A percentile compares a stretch with the other conserved stretches of the same genome.
Evolutionary conservation across 37 sponge, comb jelly and placozoan species (phyloP).

Genomic region (Ianthella basta): DNA sequence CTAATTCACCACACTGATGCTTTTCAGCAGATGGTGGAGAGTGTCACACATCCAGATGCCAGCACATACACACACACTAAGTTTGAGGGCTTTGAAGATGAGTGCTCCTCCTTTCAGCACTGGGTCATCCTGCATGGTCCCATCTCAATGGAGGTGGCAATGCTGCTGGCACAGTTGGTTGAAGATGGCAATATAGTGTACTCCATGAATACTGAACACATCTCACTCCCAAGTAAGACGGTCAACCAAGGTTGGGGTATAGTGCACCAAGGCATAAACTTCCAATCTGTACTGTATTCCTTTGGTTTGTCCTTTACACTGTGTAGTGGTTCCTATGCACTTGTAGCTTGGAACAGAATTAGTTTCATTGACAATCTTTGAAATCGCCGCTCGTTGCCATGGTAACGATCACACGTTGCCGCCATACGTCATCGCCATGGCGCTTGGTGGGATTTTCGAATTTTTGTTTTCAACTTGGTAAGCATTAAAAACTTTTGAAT

Average conservation of each 20-base stretch:
- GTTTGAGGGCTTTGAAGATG: neutral
- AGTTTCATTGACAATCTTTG: too few relatives aligned
- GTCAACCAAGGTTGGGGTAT: neutral
- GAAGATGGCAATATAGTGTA: slow-evolving; percentile 24
- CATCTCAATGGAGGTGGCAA: neutral
- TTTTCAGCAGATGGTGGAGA: neutral
- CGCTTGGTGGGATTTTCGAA: too few relatives aligned
- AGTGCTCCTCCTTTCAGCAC: slow-evolving; percentile 17
- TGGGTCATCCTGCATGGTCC: slow-evolving; percentile 83
- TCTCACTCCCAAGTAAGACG: slow-evolving; percentile 39
- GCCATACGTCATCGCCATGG: too few relatives aligned
- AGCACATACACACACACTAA: neutral
- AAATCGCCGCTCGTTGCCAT: too few relatives aligned
- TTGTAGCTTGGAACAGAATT: too few relatives aligned
- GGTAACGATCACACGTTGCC: too few relatives aligned
- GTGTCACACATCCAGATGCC: slow-evolving; percentile 16
- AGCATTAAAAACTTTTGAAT: too few relatives aligned
- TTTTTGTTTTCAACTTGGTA: too few relatives aligned
- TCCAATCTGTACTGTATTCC: too few relatives aligned
- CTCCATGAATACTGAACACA: slow-evolving; percentile 37
- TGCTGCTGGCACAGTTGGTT: slow-evolving; percentile 1
- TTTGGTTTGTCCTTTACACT: too few relatives aligned
- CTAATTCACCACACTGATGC: slow-evolving; percentile 12
- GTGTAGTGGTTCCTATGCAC: too few relatives aligned
- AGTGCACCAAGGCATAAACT: too few relatives aligned